Base-by-base conservation (phyloP, 2,113 vertebrate genomes). In the Diphyllodes magnificus region DNA sequence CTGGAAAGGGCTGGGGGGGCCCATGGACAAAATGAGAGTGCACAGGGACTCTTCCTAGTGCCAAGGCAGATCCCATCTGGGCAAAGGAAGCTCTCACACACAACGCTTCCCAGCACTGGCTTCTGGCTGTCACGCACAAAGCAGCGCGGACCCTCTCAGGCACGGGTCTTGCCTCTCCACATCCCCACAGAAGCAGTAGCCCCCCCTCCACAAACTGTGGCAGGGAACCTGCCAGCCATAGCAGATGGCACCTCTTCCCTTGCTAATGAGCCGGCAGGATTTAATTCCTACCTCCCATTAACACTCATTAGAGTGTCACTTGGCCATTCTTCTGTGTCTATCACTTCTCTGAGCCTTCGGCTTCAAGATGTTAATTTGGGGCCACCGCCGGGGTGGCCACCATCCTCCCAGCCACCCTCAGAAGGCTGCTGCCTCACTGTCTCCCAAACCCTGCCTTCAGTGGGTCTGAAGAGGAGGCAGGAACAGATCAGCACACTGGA, bases 181-280 rank as follows among this genome's bases (percentile, higher is more conserved):
- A 54, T 19, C 37, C 53, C 11, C 1, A 3, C 23, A 77, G 64
- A 70, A 71, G 31, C 53, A 69, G 30, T 2, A 45, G 23, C 18
- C 61, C 39, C 3, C 3, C 25, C 30, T 35, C 28, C 30, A 5
- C 25, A 61, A 51, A 50, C 2, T 9, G n/a, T 7, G 3, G 11
- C 50, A 80, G 40, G 13, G 78, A 91, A 80, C 68, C 79, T 85
- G 94, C 79, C 87, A 95, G 73, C 78, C 83, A 18, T 28, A 45
- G 84, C 96, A 94, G 96, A 96, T 92, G 94, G 95, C 88, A 81
- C 47, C 28, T 83, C 79, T 77, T 94, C 63, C 92, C 87, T 78
- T 95, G 91, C 85, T 95, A 94, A 97, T 93, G 90, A 92, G 87
- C 45, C 15, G 0, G 39, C 87, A 90, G 82, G 68, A 94, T 95